Percentiles rank a stretch among this genome's conserved stretches.
Conservation (phyloP, 2,797 vertebrate genomes). For the Esox masquinongy region DNA sequence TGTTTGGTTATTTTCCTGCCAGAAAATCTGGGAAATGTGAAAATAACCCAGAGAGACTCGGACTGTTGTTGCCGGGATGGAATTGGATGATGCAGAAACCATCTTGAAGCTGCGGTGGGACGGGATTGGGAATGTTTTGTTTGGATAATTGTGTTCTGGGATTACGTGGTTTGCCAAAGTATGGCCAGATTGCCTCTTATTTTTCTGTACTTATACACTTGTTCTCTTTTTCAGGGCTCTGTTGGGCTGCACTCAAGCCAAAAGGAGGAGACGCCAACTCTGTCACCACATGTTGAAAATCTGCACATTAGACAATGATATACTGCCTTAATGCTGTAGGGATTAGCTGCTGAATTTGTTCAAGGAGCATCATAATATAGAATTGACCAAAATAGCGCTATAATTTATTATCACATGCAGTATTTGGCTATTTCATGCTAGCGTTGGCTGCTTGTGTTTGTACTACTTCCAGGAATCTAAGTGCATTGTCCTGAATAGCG, state of each 20-base stretch:
- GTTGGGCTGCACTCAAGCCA: constrained; percentile 41
- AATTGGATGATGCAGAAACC: constrained; percentile 77
- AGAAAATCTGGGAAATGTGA: constrained; percentile 78
- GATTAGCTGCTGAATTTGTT: not conserved
- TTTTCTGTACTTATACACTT: constrained; percentile 62
- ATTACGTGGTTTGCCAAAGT: constrained; percentile 74
- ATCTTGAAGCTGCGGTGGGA: constrained; percentile 66
- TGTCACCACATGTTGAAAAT: constrained; percentile 64
- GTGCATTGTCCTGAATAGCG: not conserved
- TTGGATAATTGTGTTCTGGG: constrained; percentile 73
- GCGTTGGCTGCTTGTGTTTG: not conserved
- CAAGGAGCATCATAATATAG: not conserved
- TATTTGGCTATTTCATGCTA: not conserved
- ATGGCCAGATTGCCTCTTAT: constrained; percentile 69
- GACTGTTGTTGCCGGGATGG: constrained; percentile 77
- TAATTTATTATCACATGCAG: not conserved
- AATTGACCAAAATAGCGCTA: not conserved
- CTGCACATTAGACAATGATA: constrained; percentile 56
- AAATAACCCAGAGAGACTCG: constrained; percentile 72
- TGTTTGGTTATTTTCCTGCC: constrained; percentile 63
- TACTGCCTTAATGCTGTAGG: constrained; percentile 20
- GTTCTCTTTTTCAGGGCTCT: constrained; percentile 63
- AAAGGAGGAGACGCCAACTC: constrained; percentile 36
- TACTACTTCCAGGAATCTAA: not conserved
- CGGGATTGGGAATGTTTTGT: constrained; percentile 70